Percentiles rank a stretch among this genome's conserved stretches.
phyloP scores from a whole-genome alignment of 2,797 vertebrate species.

The Coregonus ussuriensis region DNA sequence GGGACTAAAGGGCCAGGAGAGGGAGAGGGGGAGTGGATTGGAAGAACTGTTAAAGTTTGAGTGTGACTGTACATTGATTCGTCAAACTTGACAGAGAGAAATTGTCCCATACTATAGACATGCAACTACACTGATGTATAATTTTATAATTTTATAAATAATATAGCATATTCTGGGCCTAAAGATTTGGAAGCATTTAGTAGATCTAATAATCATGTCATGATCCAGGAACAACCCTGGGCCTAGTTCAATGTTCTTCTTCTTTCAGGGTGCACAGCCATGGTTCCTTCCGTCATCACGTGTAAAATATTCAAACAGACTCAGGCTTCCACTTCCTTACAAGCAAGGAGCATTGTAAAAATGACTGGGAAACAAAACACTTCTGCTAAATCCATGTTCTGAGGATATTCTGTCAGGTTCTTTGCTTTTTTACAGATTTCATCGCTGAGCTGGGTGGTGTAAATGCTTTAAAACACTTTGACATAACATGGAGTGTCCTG shows the following conservation, averaged over 20 bases:
- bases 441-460: conserved; percentile 66
- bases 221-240: too few species aligned
- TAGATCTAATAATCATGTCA: neutral
- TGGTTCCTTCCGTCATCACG: conserved; percentile 51
- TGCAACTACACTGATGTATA: neutral
- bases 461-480: conserved; percentile 83
- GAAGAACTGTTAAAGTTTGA: neutral
- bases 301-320: conserved; percentile 71
- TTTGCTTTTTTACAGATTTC: conserved; percentile 76
- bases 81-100: neutral
- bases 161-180: neutral
- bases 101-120: neutral
- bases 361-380: conserved; percentile 75
- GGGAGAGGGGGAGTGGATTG: neutral
- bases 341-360: conserved; percentile 60
- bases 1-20: conserved; percentile 20
- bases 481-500: conserved; percentile 73
- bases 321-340: conserved; percentile 45
- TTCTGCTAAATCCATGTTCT: conserved; percentile 74
- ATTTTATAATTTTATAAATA: neutral
- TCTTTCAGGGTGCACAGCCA: conserved; percentile 18
- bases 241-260: neutral
- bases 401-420: conserved; percentile 78
- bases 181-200: neutral
- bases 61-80: neutral